A percentile compares a stretch with the other conserved stretches of the same genome.
phyloP scores from a whole-genome alignment of 2,888 invertebrate species.

The Parascotia fuliginaria region DNA sequence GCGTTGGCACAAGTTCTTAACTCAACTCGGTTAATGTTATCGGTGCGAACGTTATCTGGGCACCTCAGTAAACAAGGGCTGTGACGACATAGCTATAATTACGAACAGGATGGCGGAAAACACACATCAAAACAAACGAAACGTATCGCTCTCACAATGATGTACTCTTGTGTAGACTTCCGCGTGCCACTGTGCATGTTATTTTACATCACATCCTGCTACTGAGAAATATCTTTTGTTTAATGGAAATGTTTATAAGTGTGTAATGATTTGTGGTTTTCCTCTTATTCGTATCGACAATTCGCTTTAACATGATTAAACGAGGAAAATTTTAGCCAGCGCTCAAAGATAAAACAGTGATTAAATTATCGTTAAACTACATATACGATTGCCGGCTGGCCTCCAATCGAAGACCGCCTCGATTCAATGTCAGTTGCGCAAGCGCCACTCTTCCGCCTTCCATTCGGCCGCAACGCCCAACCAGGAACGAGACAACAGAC shows the following conservation, averaged over 20 bases:
- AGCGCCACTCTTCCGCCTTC: slow-evolving; percentile 81
- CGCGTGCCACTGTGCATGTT: slow-evolving; percentile 46
- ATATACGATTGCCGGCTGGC: slow-evolving; percentile 72
- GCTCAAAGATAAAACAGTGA: slow-evolving; percentile 43
- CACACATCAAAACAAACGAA: slow-evolving; percentile 50
- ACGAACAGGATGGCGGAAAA: slow-evolving; percentile 53
- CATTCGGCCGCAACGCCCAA: slow-evolving; percentile 58
- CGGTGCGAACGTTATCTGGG: slow-evolving; percentile 23
- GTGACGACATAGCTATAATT: slow-evolving; percentile 38
- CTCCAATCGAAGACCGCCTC: slow-evolving; percentile 72
- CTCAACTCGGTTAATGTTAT: slow-evolving; percentile 18
- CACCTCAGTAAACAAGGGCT: slow-evolving; percentile 22
- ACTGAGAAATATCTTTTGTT: slow-evolving; percentile 54
- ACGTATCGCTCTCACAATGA: slow-evolving; percentile 51
- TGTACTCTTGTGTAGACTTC: slow-evolving; percentile 49
- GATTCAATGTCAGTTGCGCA: slow-evolving; percentile 85
- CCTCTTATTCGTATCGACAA: slow-evolving; percentile 50
- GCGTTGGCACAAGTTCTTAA: slow-evolving; percentile 21
- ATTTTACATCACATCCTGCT: slow-evolving; percentile 60
- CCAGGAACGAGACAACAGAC: slow-evolving; percentile 63
- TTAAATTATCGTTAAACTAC: slow-evolving; percentile 66
- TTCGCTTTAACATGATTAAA: slow-evolving; percentile 32
- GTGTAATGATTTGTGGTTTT: slow-evolving; percentile 55
- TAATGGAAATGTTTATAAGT: slow-evolving; percentile 47
- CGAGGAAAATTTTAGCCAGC: slow-evolving; percentile 46